These are phyloP conservation scores for Porites rus DNA, from an alignment of 92 coral and sea anemone genomes.

Conservation along the genomic window DNA sequence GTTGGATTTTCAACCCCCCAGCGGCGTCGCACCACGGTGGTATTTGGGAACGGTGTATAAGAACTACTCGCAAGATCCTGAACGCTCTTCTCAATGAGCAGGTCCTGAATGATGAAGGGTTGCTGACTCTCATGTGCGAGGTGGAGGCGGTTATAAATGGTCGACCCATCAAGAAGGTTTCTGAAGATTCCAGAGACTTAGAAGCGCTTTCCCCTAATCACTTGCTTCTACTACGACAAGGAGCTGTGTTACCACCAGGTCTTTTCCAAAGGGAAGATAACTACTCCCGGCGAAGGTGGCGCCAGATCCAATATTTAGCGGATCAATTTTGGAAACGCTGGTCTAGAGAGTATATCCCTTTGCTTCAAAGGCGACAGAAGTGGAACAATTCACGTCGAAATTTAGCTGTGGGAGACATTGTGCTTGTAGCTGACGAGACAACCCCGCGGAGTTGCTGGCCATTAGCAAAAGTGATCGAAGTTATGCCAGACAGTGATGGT, in stretches of 20 bases:
- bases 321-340: conserved; percentile 69
- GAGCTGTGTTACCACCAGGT: conserved; percentile 52
- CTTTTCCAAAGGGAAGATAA: conserved; percentile 24
- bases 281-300: conserved; percentile 55
- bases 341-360: conserved; percentile 64
- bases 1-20: conserved; percentile 78
- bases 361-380: conserved; percentile 56
- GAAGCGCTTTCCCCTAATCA: conserved; percentile 54
- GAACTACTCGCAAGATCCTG: conserved; percentile 69
- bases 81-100: conserved; percentile 62
- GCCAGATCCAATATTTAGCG: conserved; percentile 65
- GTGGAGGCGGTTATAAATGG: too few species aligned
- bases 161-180: conserved; percentile 49
- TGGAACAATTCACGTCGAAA: conserved; percentile 53
- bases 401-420: too few species aligned
- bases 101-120: conserved; percentile 65
- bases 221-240: conserved; percentile 43
- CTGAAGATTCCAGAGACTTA: conserved; percentile 38
- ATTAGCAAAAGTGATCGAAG: conserved; percentile 56
- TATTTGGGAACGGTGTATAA: conserved; percentile 74
- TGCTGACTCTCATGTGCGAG: too few species aligned
- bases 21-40: conserved; percentile 75
- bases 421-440: conserved; percentile 53
- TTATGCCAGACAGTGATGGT: conserved; percentile 29
- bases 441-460: conserved; percentile 61